These are phyloP conservation scores for Pungitius pungitius DNA, from an alignment of 2,113 vertebrate genomes.

Conservation along the genomic window DNA sequence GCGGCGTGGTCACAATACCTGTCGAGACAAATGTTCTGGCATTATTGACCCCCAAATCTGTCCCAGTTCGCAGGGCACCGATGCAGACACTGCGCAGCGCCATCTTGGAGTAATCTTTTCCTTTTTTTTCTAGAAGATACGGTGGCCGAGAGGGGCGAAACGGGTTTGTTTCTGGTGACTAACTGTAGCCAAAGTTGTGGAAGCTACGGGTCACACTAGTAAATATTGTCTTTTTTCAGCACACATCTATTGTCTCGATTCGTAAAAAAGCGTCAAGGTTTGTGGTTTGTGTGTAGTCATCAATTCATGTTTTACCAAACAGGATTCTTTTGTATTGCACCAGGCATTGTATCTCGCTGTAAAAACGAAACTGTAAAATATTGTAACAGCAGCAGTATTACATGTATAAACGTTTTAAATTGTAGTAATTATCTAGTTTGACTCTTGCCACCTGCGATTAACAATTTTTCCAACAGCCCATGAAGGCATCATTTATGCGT, in stretches of 20 bases:
- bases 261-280: neutral
- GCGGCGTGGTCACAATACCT: slow-evolving; percentile 50
- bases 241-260: accelerated
- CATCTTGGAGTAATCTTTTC: slow-evolving; percentile 63
- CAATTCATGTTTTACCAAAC: neutral
- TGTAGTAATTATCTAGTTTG: neutral
- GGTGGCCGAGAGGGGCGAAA: slow-evolving; percentile 28
- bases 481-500: slow-evolving; percentile 51
- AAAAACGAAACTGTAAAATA: no score
- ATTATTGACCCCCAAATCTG: slow-evolving; percentile 69
- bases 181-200: neutral
- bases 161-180: neutral
- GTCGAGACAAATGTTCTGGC: slow-evolving; percentile 65
- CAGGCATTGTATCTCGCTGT: neutral
- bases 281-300: neutral
- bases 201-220: neutral
- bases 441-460: neutral
- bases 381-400: neutral
- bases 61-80: slow-evolving; percentile 23
- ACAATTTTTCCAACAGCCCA: neutral
- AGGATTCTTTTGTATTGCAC: neutral
- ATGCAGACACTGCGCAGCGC: slow-evolving; percentile 65
- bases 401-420: no score
- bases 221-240: neutral
- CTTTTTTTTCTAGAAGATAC: neutral